phyloP scores from a whole-genome alignment of 2,113 vertebrate genomes.

The Cephalophus harveyi region DNA sequence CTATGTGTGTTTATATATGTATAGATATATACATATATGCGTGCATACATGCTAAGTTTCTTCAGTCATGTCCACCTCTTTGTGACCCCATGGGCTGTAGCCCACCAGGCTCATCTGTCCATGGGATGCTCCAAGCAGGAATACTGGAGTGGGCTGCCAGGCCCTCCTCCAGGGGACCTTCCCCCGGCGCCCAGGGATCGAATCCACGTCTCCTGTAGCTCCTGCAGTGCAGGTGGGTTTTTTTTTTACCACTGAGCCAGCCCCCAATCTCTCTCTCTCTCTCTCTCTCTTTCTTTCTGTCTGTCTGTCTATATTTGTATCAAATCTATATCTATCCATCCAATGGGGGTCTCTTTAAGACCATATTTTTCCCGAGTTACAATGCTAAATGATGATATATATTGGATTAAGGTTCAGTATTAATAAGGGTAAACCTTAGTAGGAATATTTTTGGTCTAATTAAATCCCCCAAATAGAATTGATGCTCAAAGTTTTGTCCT shows the following conservation, averaged over 20 bases:
- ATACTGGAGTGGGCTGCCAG: accelerated
- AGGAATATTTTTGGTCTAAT: background rate
- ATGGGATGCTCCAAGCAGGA: background rate
- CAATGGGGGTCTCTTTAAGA: background rate
- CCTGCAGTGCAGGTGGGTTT: accelerated
- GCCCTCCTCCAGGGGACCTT: background rate
- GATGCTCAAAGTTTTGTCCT: background rate
- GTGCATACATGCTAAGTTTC: background rate
- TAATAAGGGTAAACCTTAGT: background rate
- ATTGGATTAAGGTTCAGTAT: background rate
- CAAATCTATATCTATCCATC: background rate
- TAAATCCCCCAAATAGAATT: background rate
- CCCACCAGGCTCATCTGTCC: background rate
- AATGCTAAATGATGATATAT: background rate
- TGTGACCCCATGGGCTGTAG: background rate
- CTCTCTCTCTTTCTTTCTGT: accelerated
- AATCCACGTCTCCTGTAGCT: accelerated
- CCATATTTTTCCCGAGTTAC: background rate
- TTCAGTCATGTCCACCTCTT: background rate
- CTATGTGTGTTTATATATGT: background rate
- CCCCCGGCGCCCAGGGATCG: accelerated
- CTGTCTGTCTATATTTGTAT: background rate
- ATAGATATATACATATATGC: accelerated
- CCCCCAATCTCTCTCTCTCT: background rate
- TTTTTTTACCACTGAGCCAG: background rate